phyloP scores from a whole-genome alignment of 2,888 invertebrate species.

The Drosophila seclusa region DNA sequence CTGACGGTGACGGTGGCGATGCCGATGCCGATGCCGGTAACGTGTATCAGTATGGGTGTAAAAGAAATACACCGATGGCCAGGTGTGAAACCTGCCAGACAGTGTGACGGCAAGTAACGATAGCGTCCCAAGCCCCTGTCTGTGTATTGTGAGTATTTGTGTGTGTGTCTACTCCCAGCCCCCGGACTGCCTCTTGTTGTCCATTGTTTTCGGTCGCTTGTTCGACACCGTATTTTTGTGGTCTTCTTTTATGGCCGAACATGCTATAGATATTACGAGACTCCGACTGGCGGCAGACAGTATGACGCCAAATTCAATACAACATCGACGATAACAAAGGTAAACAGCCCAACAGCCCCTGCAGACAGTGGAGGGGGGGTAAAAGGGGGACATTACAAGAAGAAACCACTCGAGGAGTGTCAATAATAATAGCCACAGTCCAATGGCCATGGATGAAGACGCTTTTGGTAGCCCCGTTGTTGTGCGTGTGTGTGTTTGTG shows the following conservation, averaged over 20 bases:
- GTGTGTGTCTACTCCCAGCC: constrained; percentile 19
- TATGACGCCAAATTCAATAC: constrained; percentile 82
- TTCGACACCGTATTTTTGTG: constrained; percentile 67
- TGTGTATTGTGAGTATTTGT: constrained; percentile 8
- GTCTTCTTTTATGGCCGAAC: constrained; percentile 73
- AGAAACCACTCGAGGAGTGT: constrained; percentile 61
- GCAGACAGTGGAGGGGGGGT: neutral
- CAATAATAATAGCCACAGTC: constrained; percentile 61
- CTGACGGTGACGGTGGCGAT: constrained; percentile 28
- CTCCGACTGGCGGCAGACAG: constrained; percentile 78
- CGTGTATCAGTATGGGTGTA: constrained; percentile 36
- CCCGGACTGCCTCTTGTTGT: constrained; percentile 41
- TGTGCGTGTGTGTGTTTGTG: constrained; percentile 11
- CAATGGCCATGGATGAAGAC: constrained; percentile 54
- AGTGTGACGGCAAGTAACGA: constrained; percentile 72
- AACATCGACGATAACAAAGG: constrained; percentile 76
- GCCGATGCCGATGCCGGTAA: constrained; percentile 17
- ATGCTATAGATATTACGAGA: constrained; percentile 46
- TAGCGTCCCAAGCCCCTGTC: constrained; percentile 36
- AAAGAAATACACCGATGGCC: constrained; percentile 10
- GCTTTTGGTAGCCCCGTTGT: constrained; percentile 59
- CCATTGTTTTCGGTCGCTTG: constrained; percentile 60
- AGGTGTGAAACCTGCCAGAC: constrained; percentile 80
- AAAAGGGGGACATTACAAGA: constrained; percentile 25
- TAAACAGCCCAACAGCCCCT: constrained; percentile 47